phyloP scores from a whole-genome alignment of 2,113 vertebrate genomes.

The Hydropotes inermis region DNA sequence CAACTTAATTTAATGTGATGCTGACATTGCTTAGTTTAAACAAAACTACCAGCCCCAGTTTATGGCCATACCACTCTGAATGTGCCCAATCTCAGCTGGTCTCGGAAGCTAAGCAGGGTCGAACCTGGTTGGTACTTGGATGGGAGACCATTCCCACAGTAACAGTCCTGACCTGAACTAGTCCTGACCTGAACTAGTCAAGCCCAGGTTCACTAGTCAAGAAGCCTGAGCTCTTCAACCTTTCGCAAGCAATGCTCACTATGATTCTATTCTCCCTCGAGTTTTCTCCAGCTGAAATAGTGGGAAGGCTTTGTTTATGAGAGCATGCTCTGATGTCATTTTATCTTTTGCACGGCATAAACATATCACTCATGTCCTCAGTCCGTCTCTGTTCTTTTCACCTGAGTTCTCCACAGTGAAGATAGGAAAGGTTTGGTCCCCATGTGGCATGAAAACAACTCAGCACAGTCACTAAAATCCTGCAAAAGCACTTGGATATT shows the following conservation, averaged over 20 bases:
- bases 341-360: background rate
- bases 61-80: background rate
- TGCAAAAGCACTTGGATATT: background rate
- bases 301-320: background rate
- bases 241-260: background rate
- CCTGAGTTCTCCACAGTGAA: background rate
- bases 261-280: background rate
- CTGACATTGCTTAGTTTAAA: constrained; percentile 6
- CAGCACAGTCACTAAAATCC: background rate
- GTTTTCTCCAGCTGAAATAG: background rate
- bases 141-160: background rate
- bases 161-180: background rate
- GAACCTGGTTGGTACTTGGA: background rate
- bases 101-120: background rate
- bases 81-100: background rate
- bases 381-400: background rate
- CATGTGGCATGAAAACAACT: background rate
- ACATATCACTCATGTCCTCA: background rate
- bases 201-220: background rate
- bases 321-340: background rate
- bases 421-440: background rate
- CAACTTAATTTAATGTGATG: background rate
- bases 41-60: background rate
- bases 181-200: background rate
- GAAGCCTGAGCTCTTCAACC: background rate